Conservation (phyloP, 2,888 invertebrate genomes). For the Netelia virgata region DNA sequence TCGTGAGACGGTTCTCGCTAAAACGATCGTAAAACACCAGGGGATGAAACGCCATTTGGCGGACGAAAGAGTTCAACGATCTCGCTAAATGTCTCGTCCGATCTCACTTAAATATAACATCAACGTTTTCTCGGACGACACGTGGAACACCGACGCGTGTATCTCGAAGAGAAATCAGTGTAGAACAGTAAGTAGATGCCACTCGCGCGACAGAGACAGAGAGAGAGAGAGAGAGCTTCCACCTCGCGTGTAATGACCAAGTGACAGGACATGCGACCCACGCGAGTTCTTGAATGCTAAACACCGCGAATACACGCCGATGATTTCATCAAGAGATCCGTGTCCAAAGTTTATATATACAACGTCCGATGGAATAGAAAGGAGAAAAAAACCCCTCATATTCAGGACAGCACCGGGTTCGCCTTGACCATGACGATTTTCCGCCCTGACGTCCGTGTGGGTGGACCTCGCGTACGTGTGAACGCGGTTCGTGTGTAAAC, state of each 20-base stretch:
- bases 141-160: not conserved
- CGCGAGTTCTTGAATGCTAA: not conserved
- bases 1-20: conserved; percentile 18
- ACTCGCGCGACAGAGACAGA: not conserved
- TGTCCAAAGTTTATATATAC: not conserved
- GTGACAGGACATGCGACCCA: not conserved
- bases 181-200: not conserved
- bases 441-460: not conserved
- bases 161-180: conserved; percentile 26
- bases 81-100: conserved; percentile 29
- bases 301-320: not conserved
- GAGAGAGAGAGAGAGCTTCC: not conserved
- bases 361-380: conserved; percentile 2
- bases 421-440: conserved; percentile 51
- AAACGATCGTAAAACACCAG: conserved; percentile 41
- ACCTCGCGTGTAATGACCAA: not conserved
- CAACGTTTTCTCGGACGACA: not conserved
- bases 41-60: conserved; percentile 51
- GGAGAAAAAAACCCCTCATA: not conserved
- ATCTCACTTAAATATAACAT: conserved; percentile 21
- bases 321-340: not conserved
- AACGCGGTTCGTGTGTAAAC: conserved; percentile 27
- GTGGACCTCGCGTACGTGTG: not conserved
- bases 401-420: not conserved
- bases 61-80: conserved; percentile 45